These are phyloP conservation scores for Achatina immaculata DNA, from an alignment of 1,140 invertebrate genomes.

Conservation along the genomic window DNA sequence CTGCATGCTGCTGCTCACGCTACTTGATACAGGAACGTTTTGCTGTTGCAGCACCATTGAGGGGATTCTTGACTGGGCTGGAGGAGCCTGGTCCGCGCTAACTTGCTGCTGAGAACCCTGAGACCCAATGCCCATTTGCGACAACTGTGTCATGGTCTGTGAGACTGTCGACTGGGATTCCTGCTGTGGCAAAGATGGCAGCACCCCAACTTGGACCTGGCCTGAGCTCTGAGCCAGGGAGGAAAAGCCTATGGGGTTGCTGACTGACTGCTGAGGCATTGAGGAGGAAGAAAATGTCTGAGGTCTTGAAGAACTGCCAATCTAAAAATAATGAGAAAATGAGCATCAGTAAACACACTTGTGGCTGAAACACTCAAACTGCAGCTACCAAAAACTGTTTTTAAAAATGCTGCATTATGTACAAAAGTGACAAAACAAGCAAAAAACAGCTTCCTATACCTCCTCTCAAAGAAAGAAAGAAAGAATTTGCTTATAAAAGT, in stretches of 20 bases:
- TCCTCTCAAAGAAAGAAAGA: no score
- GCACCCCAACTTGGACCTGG: conserved; percentile 22
- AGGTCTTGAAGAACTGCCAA: conserved; percentile 48
- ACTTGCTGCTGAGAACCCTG: conserved; percentile 3
- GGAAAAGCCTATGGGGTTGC: conserved; percentile 16
- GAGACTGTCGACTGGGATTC: conserved; percentile 18
- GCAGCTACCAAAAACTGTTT: no score
- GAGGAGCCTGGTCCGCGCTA: conserved; percentile 16
- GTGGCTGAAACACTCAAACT: no score
- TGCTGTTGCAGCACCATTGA: conserved; percentile 36
- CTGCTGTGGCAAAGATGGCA: conserved; percentile 5
- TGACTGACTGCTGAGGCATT: conserved; percentile 36
- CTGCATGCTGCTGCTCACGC: conserved; percentile 58
- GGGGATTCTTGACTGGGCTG: conserved; percentile 43
- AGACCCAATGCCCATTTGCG: conserved; percentile 10
- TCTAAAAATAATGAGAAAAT: conserved; percentile 41
- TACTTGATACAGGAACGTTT: conserved; percentile 28
- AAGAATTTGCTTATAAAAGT: no score
- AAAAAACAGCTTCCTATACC: no score
- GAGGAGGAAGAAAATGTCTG: conserved; percentile 19
- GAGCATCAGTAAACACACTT: no score
- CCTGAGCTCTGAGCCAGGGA: conserved; percentile 21
- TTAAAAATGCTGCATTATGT: no score
- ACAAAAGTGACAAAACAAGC: no score
- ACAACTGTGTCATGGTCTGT: conserved; percentile 32